Conservation (phyloP, 1,140 invertebrate genomes). For the Calephelis virginiensis region DNA sequence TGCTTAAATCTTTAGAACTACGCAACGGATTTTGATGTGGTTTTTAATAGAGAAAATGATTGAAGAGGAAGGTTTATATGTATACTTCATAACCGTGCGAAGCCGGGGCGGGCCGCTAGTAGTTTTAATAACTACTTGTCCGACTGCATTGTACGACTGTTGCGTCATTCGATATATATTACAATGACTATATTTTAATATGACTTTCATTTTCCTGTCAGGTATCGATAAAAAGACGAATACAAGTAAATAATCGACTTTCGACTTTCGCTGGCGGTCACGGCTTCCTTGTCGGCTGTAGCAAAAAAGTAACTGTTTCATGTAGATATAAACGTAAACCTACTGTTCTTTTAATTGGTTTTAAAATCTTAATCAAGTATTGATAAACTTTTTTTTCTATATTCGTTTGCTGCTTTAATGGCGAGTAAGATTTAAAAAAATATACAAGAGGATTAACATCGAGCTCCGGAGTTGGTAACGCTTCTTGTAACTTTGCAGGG, state of each 20-base stretch:
- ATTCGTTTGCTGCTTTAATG: too few species aligned
- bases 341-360: not conserved
- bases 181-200: constrained; percentile 18
- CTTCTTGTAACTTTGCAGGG: too few species aligned
- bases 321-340: not conserved
- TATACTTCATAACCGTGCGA: too few species aligned
- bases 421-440: too few species aligned
- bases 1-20: too few species aligned
- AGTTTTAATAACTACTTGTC: not conserved
- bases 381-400: not conserved
- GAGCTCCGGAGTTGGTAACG: too few species aligned
- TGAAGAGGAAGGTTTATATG: too few species aligned
- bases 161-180: constrained; percentile 14
- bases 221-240: constrained; percentile 17
- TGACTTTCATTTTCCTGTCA: constrained; percentile 17
- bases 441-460: too few species aligned
- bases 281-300: constrained; percentile 1
- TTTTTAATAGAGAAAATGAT: too few species aligned
- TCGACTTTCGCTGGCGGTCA: constrained; percentile 18
- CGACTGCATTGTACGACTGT: not conserved
- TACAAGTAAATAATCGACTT: constrained; percentile 12
- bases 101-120: too few species aligned
- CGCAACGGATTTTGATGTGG: too few species aligned
- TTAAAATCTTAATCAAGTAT: not conserved
- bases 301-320: constrained; percentile 2